These are phyloP conservation scores for Enteromius anoplus DNA, from an alignment of 2,797 vertebrate species.

Conservation along the genomic window DNA sequence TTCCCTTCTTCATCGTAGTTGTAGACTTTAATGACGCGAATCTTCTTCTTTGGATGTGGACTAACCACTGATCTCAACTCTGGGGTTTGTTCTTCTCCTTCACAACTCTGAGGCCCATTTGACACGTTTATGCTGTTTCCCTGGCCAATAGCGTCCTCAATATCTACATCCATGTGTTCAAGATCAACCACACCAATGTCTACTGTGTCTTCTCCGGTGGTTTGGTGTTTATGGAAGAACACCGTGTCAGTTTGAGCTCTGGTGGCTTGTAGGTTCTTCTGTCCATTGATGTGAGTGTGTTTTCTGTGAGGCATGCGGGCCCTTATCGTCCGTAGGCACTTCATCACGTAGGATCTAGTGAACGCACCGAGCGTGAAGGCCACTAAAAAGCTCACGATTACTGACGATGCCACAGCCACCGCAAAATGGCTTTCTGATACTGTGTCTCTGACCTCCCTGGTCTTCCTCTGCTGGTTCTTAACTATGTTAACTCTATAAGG, in stretches of 20 bases:
- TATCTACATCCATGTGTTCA: conserved; percentile 39
- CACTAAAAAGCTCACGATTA: conserved; percentile 73
- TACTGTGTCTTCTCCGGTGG: conserved; percentile 10
- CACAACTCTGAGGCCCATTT: neutral
- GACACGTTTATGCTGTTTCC: neutral
- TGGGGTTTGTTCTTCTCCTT: conserved; percentile 7
- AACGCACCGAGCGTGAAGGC: conserved; percentile 76
- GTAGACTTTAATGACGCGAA: conserved; percentile 77
- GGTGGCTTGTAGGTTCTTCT: neutral
- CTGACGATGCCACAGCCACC: conserved; percentile 70
- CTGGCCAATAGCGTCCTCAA: neutral
- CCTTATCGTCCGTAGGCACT: conserved; percentile 56
- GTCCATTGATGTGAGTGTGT: neutral
- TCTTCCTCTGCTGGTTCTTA: neutral
- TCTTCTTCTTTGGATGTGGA: conserved; percentile 48
- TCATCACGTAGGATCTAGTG: conserved; percentile 66
- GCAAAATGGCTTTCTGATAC: conserved; percentile 60
- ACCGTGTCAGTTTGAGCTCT: conserved; percentile 6
- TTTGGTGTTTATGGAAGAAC: conserved; percentile 26
- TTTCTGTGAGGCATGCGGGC: neutral
- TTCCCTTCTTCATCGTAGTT: conserved; percentile 79
- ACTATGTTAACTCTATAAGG: conserved; percentile 55
- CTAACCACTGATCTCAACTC: conserved; percentile 7
- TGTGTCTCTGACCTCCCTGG: neutral
- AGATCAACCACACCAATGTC: conserved; percentile 46